A percentile compares a stretch with the other conserved stretches of the same genome.
Evolutionary conservation across 2,113 vertebrate species (phyloP).

Genomic region (Rhinopomastus cyanomelas): DNA sequence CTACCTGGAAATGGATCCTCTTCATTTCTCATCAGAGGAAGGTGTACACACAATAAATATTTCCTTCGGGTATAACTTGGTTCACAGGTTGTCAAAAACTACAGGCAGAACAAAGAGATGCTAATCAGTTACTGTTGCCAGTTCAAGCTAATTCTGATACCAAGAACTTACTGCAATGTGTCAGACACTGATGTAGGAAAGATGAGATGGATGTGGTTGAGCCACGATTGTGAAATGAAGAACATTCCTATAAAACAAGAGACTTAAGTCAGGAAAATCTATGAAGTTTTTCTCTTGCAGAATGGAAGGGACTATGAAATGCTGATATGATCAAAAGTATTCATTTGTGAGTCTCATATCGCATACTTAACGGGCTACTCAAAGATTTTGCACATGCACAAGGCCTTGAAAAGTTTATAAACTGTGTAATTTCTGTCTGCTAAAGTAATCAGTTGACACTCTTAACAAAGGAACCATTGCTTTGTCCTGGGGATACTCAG

Average conservation of each 20-base stretch:
- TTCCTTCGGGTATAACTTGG: not conserved
- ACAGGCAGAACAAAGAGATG: not conserved
- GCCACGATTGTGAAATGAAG: not conserved
- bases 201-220: not conserved
- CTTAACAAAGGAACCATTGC: not conserved
- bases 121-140: not conserved
- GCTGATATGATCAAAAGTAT: not conserved
- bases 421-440: not conserved
- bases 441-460: not conserved
- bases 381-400: not conserved
- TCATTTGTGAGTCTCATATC: not conserved
- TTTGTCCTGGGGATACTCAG: not conserved
- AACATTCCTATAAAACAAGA: not conserved
- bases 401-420: not conserved
- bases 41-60: accelerated
- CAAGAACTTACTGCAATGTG: not conserved
- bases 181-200: not conserved
- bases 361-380: not conserved
- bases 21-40: not conserved
- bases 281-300: not conserved
- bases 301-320: not conserved
- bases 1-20: not conserved
- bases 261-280: not conserved
- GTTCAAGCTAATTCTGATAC: not conserved
- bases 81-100: not conserved